Percentiles rank a stretch among this genome's conserved stretches.
These are phyloP conservation scores for Cotesia congregata DNA, from an alignment of 2,888 invertebrate species.

Conservation along the genomic window DNA sequence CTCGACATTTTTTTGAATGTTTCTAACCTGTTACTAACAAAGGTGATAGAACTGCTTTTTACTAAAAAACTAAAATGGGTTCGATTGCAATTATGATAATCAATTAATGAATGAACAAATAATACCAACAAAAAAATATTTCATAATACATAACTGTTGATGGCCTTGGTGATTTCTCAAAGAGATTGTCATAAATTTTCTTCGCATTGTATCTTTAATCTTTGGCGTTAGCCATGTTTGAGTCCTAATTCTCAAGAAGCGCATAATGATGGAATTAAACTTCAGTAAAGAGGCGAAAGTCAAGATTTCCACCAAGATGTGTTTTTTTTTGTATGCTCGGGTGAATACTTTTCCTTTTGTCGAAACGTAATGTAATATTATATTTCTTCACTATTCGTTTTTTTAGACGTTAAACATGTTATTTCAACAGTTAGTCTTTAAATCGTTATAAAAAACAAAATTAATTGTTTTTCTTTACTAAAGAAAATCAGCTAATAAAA, in stretches of 20 bases:
- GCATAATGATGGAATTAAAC: constrained; percentile 19
- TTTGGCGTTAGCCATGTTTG: neutral
- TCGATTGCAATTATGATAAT: neutral
- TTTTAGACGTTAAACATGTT: neutral
- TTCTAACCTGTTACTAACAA: constrained; percentile 5
- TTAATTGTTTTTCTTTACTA: neutral
- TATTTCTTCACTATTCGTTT: neutral
- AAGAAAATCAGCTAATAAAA: neutral
- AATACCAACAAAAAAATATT: neutral
- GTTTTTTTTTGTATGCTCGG: constrained; percentile 2
- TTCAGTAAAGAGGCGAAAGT: constrained; percentile 28
- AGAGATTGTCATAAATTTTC: constrained; percentile 17
- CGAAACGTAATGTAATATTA: constrained; percentile 10
- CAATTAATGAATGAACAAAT: neutral
- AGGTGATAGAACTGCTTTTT: neutral
- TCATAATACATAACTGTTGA: constrained; percentile 1
- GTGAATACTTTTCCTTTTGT: constrained; percentile 18
- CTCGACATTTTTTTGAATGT: neutral
- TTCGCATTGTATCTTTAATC: neutral
- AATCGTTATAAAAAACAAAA: neutral
- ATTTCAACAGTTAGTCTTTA: neutral
- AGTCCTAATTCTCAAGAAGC: constrained; percentile 32
- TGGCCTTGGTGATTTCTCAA: constrained; percentile 27
- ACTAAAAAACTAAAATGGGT: constrained; percentile 6
- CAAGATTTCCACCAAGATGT: constrained; percentile 31